Percentiles rank a stretch among this genome's conserved stretches.
Evolutionary conservation across 2,797 vertebrate species (phyloP).

Genomic region (Tragelaphus oryx): DNA sequence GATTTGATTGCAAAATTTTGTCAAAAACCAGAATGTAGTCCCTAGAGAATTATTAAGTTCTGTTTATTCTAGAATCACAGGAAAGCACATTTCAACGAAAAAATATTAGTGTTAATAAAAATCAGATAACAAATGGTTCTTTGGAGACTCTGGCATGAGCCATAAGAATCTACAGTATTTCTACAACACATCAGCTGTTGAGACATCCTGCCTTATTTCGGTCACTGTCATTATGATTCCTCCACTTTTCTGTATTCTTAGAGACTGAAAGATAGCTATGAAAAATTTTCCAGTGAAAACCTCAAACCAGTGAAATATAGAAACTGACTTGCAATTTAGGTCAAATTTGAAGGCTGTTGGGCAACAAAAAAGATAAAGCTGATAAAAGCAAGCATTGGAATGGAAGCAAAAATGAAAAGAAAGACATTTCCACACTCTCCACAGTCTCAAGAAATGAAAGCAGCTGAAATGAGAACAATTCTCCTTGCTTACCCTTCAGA

Average conservation of each 20-base stretch:
- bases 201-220: neutral
- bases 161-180: neutral
- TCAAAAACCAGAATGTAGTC: slow-evolving; percentile 26
- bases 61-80: slow-evolving; percentile 35
- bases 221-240: neutral
- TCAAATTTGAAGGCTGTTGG: neutral
- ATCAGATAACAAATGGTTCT: slow-evolving; percentile 40
- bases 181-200: neutral
- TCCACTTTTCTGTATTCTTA: neutral
- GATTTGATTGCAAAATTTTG: slow-evolving; percentile 43
- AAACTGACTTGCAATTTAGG: neutral
- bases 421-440: neutral
- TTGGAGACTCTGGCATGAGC: neutral
- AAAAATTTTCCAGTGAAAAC: neutral
- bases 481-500: slow-evolving; percentile 30
- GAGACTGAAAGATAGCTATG: neutral
- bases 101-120: slow-evolving; percentile 16
- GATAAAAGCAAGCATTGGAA: neutral
- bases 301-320: neutral
- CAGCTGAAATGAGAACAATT: slow-evolving; percentile 32
- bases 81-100: slow-evolving; percentile 25
- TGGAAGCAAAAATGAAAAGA: slow-evolving; percentile 31
- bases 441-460: slow-evolving; percentile 19
- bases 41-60: slow-evolving; percentile 45
- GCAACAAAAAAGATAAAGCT: neutral